A percentile compares a stretch with the other conserved stretches of the same genome.
Conservation (phyloP, 1,140 invertebrate genomes). For the Vanessa atalanta region DNA sequence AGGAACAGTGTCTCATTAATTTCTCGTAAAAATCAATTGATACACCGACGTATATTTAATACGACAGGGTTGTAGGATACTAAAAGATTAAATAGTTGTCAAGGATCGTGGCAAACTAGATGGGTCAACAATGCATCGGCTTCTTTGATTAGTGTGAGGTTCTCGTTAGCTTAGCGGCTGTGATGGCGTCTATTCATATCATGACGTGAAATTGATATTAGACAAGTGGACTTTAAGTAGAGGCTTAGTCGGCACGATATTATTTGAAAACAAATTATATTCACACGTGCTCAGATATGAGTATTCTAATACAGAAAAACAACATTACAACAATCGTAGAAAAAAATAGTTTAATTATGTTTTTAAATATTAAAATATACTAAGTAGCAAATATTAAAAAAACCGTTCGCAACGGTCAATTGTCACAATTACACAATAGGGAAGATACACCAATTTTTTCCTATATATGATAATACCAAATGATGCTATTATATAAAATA, state of each 20-base stretch:
- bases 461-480: too few relatives aligned
- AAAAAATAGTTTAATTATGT: too few relatives aligned
- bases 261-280: constrained; percentile 16
- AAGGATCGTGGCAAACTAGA: constrained; percentile 35
- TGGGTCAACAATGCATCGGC: constrained; percentile 32
- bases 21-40: constrained; percentile 38
- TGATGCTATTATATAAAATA: too few relatives aligned
- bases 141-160: constrained; percentile 28
- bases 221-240: constrained; percentile 30
- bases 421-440: too few relatives aligned
- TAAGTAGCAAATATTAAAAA: too few relatives aligned
- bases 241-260: constrained; percentile 14
- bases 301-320: too few relatives aligned
- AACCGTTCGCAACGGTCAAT: too few relatives aligned
- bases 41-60: constrained; percentile 26
- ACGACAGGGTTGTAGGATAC: constrained; percentile 23
- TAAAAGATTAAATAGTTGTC: constrained; percentile 41
- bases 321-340: too few relatives aligned
- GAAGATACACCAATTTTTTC: too few relatives aligned
- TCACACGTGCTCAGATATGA: background rate
- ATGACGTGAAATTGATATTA: constrained; percentile 34
- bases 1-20: constrained; percentile 38
- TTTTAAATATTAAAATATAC: too few relatives aligned
- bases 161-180: constrained; percentile 34
- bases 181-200: constrained; percentile 22